Percentiles rank a stretch among this genome's conserved stretches.
phyloP scores from a whole-genome alignment of 2,797 vertebrate genomes.

The Rhinella marina region DNA sequence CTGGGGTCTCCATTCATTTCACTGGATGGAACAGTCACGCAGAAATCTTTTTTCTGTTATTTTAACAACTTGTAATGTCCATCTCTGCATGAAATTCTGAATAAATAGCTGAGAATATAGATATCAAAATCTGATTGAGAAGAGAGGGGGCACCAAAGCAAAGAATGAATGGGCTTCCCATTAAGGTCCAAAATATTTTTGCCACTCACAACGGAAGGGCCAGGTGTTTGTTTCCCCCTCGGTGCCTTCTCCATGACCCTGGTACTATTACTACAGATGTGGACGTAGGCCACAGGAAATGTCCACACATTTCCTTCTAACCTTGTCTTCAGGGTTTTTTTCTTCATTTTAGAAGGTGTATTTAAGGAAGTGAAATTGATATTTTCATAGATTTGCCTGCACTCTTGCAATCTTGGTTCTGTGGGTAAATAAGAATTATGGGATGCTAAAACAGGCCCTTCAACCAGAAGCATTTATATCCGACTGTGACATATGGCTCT shows the following conservation, averaged over 20 bases:
- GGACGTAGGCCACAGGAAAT: not conserved
- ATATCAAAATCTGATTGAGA: too few relatives aligned
- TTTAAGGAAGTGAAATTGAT: slow-evolving; percentile 43
- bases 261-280: not conserved
- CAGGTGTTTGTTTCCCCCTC: not conserved
- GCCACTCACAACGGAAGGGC: not conserved
- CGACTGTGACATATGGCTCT: slow-evolving; percentile 46
- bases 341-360: slow-evolving; percentile 34
- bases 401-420: slow-evolving; percentile 16
- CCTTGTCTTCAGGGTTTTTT: slow-evolving; percentile 6
- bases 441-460: slow-evolving; percentile 32
- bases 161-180: too few relatives aligned
- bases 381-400: slow-evolving; percentile 34
- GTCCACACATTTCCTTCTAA: not conserved
- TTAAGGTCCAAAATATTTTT: not conserved
- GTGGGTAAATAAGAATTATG: slow-evolving; percentile 55
- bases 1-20: too few relatives aligned
- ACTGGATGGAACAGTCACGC: too few relatives aligned
- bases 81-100: too few relatives aligned
- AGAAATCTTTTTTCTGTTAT: too few relatives aligned
- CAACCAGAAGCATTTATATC: slow-evolving; percentile 43
- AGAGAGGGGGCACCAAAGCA: too few relatives aligned
- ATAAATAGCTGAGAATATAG: too few relatives aligned
- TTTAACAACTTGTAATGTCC: too few relatives aligned
- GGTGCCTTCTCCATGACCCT: not conserved